phyloP scores from a whole-genome alignment of 2,113 vertebrate genomes.

The Genyomyrus donnyi region DNA sequence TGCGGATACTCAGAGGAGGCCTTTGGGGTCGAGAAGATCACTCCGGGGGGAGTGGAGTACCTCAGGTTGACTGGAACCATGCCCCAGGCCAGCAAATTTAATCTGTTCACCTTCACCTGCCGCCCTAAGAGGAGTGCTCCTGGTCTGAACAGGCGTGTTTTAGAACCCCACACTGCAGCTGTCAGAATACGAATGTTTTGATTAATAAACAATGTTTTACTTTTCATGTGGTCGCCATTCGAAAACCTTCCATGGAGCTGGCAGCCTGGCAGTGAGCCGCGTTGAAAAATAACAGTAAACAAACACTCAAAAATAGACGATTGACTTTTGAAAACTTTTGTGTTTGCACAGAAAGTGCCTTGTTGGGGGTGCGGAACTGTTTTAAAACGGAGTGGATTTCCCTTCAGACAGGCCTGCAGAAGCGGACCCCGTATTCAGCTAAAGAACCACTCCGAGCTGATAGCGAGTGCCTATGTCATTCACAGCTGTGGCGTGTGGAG shows the following conservation, averaged over 20 bases:
- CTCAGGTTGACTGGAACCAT: slow-evolving; percentile 20
- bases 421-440: background rate
- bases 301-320: background rate
- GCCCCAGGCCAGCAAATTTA: slow-evolving; percentile 14
- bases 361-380: background rate
- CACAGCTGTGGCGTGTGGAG: background rate
- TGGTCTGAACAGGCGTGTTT: slow-evolving; percentile 16
- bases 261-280: background rate
- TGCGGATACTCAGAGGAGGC: background rate
- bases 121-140: slow-evolving; percentile 12
- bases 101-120: slow-evolving; percentile 18
- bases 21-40: background rate
- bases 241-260: slow-evolving; percentile 1
- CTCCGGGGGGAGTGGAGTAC: slow-evolving; percentile 1
- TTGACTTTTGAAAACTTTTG: background rate
- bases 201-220: slow-evolving; percentile 11
- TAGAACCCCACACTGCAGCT: slow-evolving; percentile 12
- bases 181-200: slow-evolving; percentile 20
- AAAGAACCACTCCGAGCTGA: background rate
- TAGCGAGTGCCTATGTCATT: background rate
- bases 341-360: background rate
- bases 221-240: slow-evolving; percentile 7
- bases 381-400: background rate
- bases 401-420: background rate
- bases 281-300: slow-evolving; percentile 1